Percentiles rank a stretch among this genome's conserved stretches.
Evolutionary conservation across 2,113 vertebrate species (phyloP).

Genomic region (Sphaerodactylus townsendi): DNA sequence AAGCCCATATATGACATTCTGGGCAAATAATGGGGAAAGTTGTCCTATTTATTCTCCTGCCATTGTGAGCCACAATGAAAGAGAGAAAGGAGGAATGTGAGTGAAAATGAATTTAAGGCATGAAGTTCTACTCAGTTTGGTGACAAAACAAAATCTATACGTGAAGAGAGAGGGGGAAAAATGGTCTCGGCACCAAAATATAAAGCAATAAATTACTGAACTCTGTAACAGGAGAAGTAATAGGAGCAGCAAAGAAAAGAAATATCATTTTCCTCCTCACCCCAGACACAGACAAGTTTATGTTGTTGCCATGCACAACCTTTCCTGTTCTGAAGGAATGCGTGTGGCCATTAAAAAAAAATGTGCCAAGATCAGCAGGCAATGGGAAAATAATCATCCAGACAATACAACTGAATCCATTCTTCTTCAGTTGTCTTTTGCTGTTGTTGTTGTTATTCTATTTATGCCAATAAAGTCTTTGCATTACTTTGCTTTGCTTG

Average conservation of each 20-base stretch:
- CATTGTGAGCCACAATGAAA: not conserved
- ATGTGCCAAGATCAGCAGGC: too few species aligned
- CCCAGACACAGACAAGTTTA: not conserved
- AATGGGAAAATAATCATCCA: too few species aligned
- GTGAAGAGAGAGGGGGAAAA: not conserved
- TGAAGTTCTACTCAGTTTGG: not conserved
- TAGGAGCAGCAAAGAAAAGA: not conserved
- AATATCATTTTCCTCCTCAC: not conserved
- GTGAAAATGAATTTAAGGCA: slow-evolving; percentile 13
- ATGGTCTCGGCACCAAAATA: not conserved
- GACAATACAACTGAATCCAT: too few species aligned
- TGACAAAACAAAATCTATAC: slow-evolving; percentile 11
- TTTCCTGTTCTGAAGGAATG: not conserved
- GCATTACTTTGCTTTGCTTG: too few species aligned
- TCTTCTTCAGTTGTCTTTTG: too few species aligned
- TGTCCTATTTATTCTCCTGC: slow-evolving; percentile 15
- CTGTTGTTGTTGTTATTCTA: too few species aligned
- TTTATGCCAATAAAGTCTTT: too few species aligned
- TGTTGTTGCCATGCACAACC: not conserved
- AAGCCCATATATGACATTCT: not conserved
- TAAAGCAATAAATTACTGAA: slow-evolving; percentile 11
- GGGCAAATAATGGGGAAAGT: slow-evolving; percentile 6
- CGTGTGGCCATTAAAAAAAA: not conserved
- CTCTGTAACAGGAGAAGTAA: not conserved
- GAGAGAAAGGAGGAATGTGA: not conserved